Conservation (phyloP, 2,888 invertebrate species). For the Chloroclysta siterata region DNA sequence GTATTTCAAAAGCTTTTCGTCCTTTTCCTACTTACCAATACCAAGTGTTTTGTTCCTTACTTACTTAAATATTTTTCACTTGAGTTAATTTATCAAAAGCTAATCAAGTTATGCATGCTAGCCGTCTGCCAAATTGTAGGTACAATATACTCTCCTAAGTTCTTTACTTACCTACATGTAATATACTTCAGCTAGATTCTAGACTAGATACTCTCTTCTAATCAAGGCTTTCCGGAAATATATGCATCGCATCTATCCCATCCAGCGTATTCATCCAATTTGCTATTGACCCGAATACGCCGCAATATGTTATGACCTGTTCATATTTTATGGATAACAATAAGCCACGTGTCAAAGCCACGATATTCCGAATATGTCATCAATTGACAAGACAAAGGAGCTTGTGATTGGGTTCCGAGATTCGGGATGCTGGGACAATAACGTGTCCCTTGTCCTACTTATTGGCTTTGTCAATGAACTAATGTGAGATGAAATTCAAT, state of each 20-base stretch:
- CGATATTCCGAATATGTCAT: slow-evolving; percentile 56
- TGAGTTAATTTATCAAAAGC: neutral
- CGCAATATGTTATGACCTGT: slow-evolving; percentile 40
- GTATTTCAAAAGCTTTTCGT: neutral
- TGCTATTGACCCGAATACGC: slow-evolving; percentile 37
- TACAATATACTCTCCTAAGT: too few species aligned
- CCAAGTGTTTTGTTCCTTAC: neutral
- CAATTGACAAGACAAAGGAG: slow-evolving; percentile 58
- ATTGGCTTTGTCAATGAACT: slow-evolving; percentile 42
- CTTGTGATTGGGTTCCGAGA: slow-evolving; percentile 57
- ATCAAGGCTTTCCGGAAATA: neutral
- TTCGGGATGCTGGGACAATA: slow-evolving; percentile 49
- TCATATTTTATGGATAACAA: slow-evolving; percentile 46
- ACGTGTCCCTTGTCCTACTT: slow-evolving; percentile 48
- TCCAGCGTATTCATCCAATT: slow-evolving; percentile 33
- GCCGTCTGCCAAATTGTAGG: neutral
- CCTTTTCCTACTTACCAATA: neutral
- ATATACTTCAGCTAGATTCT: too few species aligned
- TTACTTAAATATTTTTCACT: neutral
- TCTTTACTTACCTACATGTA: too few species aligned
- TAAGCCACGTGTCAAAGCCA: slow-evolving; percentile 42
- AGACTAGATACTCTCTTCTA: neutral
- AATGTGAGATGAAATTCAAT: slow-evolving; percentile 41
- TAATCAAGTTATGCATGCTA: neutral
- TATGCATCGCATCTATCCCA: slow-evolving; percentile 16